Evolutionary conservation across 2,113 vertebrate species (phyloP).

Genomic region (Tetrao urogallus): DNA sequence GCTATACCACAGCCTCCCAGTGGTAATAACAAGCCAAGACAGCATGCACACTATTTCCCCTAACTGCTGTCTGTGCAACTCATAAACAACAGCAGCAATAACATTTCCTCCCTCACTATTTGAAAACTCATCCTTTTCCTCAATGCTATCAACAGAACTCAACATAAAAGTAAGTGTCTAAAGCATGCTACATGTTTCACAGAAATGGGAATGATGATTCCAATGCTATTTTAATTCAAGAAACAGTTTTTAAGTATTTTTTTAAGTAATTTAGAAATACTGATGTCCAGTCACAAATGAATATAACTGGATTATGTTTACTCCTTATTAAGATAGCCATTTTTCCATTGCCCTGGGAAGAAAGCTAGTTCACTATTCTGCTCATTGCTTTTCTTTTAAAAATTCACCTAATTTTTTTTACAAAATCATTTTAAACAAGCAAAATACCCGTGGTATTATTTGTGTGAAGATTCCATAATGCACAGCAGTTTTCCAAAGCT

Average conservation of each 20-base stretch:
- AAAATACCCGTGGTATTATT: background rate
- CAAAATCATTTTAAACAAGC: background rate
- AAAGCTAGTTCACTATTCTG: background rate
- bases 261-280: slow-evolving; percentile 3
- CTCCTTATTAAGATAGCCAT: background rate
- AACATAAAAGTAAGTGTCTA: background rate
- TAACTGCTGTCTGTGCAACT: background rate
- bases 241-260: slow-evolving; percentile 11
- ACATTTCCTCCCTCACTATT: background rate
- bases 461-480: background rate
- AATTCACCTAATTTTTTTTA: background rate
- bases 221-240: background rate
- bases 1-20: slow-evolving; percentile 35
- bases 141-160: background rate
- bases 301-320: background rate
- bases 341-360: background rate
- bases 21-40: slow-evolving; percentile 12
- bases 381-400: background rate
- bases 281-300: background rate
- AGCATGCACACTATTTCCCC: background rate
- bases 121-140: slow-evolving; percentile 7
- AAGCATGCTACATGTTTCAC: background rate
- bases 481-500: background rate
- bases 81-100: background rate
- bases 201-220: background rate